Evolutionary conservation across 2,113 vertebrate species (phyloP).

Genomic region (Collichthys lucidus): DNA sequence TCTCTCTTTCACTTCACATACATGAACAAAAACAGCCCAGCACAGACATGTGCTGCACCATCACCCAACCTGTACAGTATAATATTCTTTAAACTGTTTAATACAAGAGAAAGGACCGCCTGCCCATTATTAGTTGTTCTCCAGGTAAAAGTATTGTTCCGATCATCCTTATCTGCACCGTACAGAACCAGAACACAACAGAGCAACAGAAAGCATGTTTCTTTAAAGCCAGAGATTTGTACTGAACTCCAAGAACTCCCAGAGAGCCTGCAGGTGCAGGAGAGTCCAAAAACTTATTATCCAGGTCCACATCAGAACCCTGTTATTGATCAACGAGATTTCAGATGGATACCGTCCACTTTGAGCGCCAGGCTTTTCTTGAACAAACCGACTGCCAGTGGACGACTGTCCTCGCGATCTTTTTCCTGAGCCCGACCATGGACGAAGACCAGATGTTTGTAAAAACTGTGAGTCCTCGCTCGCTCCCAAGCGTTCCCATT

Average conservation of each 20-base stretch:
- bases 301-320: slow-evolving; percentile 22
- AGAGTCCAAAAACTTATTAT: slow-evolving; percentile 26
- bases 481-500: slow-evolving; percentile 11
- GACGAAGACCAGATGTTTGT: slow-evolving; percentile 37
- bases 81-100: slow-evolving; percentile 41
- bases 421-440: slow-evolving; percentile 31
- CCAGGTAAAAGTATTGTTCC: slow-evolving; percentile 26
- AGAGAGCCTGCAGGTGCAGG: slow-evolving; percentile 10
- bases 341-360: slow-evolving; percentile 25
- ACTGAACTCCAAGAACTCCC: slow-evolving; percentile 19
- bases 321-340: background rate
- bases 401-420: slow-evolving; percentile 39
- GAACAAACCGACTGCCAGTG: slow-evolving; percentile 64
- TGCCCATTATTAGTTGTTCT: slow-evolving; percentile 8
- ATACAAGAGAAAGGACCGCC: slow-evolving; percentile 23
- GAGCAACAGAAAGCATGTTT: slow-evolving; percentile 71
- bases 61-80: slow-evolving; percentile 57
- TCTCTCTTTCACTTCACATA: slow-evolving; percentile 41
- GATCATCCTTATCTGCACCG: slow-evolving; percentile 40
- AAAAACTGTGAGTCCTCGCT: slow-evolving; percentile 27
- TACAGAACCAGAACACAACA: slow-evolving; percentile 38
- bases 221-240: slow-evolving; percentile 35
- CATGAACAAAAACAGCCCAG: slow-evolving; percentile 42
- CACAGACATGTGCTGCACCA: slow-evolving; percentile 48
- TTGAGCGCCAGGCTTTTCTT: slow-evolving; percentile 37